Conservation (phyloP, 1,140 invertebrate species). For the Maconellicoccus hirsutus region DNA sequence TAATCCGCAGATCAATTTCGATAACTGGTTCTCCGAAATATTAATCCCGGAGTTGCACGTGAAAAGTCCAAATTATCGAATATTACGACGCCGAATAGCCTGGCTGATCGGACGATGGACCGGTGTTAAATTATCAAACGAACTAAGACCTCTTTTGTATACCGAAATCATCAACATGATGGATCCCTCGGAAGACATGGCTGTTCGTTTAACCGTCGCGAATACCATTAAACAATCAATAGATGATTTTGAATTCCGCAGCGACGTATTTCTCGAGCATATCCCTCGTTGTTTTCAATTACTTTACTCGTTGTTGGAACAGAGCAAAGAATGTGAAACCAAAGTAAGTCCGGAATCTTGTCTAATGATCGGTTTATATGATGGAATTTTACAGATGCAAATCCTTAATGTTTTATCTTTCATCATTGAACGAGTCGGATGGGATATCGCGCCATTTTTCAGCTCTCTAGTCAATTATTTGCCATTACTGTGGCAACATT, state of each 20-base stretch:
- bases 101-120: conserved; percentile 80
- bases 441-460: conserved; percentile 54
- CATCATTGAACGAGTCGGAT: conserved; percentile 73
- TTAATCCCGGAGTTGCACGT: conserved; percentile 70
- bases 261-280: conserved; percentile 71
- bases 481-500: conserved; percentile 75
- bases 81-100: conserved; percentile 75
- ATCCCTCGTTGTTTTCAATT: conserved; percentile 61
- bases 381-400: conserved; percentile 64
- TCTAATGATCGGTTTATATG: no score
- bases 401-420: conserved; percentile 81
- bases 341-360: conserved; percentile 50
- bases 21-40: conserved; percentile 79
- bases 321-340: conserved; percentile 82
- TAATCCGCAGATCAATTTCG: conserved; percentile 62
- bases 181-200: conserved; percentile 33
- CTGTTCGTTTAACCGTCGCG: conserved; percentile 51
- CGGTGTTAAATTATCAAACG: conserved; percentile 68
- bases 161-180: conserved; percentile 61
- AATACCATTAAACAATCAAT: conserved; percentile 64
- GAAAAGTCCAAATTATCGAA: conserved; percentile 70
- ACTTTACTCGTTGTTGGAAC: conserved; percentile 72
- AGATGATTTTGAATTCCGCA: conserved; percentile 85
- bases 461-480: conserved; percentile 66
- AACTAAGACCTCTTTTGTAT: conserved; percentile 68